phyloP scores from a whole-genome alignment of 30 jellyfish, hydroid and myxozoan genomes.

The Pelagia noctiluca region DNA sequence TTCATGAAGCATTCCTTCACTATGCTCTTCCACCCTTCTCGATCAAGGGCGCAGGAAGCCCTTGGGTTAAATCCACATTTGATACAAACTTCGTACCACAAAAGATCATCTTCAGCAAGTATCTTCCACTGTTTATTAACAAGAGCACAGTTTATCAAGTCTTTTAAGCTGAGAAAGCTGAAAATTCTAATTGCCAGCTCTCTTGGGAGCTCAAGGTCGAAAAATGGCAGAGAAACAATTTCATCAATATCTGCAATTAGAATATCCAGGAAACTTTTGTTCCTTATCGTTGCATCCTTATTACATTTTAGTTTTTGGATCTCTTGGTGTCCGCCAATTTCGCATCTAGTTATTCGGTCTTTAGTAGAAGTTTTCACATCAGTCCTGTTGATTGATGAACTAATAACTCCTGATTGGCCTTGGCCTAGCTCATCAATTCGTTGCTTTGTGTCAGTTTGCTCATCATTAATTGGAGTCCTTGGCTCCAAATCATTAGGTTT shows the following conservation, averaged over 20 bases:
- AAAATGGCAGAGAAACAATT: conserved; percentile 72
- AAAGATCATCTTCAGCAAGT: conserved; percentile 83
- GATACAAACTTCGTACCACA: conserved; percentile 69
- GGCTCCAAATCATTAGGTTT: too few species aligned
- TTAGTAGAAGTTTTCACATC: too few species aligned
- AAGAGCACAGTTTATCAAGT: conserved; percentile 69
- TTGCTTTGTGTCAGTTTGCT: too few species aligned
- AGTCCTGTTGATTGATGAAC: too few species aligned
- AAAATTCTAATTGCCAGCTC: conserved; percentile 79
- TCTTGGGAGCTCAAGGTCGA: conserved; percentile 89
- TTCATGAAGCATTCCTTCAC: conserved; percentile 36
- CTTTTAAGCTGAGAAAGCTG: conserved; percentile 50
- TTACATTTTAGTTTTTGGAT: neutral
- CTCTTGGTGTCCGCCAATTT: neutral
- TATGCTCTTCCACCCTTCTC: conserved; percentile 67
- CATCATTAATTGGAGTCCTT: too few species aligned
- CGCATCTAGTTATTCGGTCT: neutral
- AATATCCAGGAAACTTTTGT: conserved; percentile 63
- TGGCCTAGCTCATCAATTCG: too few species aligned
- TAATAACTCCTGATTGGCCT: too few species aligned
- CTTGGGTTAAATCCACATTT: conserved; percentile 29
- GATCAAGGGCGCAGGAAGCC: conserved; percentile 37
- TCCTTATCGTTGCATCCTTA: neutral
- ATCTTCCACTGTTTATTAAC: conserved; percentile 78
- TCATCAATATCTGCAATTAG: conserved; percentile 89